These are phyloP conservation scores for Rhynchophorus ferrugineus DNA, from an alignment of 1,140 invertebrate genomes.

Conservation along the genomic window DNA sequence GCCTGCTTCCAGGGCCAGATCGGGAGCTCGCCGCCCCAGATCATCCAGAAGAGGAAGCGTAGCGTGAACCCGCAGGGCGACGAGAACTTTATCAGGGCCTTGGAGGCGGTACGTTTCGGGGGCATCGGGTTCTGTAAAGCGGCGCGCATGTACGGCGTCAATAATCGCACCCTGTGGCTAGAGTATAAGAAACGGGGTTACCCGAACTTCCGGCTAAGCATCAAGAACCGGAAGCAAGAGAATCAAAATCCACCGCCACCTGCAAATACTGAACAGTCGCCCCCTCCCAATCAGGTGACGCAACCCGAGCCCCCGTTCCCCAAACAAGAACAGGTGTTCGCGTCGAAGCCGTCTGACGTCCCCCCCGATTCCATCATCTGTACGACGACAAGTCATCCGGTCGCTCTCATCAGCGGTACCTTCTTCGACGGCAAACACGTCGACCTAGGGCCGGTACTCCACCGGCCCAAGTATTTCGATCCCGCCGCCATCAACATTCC, in stretches of 20 bases:
- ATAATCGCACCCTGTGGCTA: constrained; percentile 74
- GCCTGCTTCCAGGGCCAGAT: constrained; percentile 9
- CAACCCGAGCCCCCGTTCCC: constrained; percentile 30
- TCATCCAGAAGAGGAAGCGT: constrained; percentile 48
- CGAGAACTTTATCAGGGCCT: constrained; percentile 67
- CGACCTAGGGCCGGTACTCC: constrained; percentile 43
- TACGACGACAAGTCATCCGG: constrained; percentile 38
- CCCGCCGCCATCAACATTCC: constrained; percentile 41
- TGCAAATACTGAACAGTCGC: constrained; percentile 39
- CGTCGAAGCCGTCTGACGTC: background rate
- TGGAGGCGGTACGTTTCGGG: constrained; percentile 72
- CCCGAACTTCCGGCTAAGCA: constrained; percentile 64
- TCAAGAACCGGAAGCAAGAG: constrained; percentile 60
- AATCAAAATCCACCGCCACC: constrained; percentile 24
- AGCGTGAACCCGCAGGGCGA: constrained; percentile 66
- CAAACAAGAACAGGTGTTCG: background rate
- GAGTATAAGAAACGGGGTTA: constrained; percentile 78
- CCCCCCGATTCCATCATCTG: constrained; percentile 10
- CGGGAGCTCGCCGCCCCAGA: constrained; percentile 29
- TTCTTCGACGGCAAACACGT: constrained; percentile 54
- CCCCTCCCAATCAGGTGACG: constrained; percentile 36
- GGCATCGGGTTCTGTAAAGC: constrained; percentile 79
- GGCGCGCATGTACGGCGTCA: constrained; percentile 70
- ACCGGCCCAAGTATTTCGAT: constrained; percentile 46
- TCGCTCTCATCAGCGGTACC: constrained; percentile 42